These are phyloP conservation scores for Calameuta pallipes DNA, from an alignment of 2,888 invertebrate species.

Conservation along the genomic window DNA sequence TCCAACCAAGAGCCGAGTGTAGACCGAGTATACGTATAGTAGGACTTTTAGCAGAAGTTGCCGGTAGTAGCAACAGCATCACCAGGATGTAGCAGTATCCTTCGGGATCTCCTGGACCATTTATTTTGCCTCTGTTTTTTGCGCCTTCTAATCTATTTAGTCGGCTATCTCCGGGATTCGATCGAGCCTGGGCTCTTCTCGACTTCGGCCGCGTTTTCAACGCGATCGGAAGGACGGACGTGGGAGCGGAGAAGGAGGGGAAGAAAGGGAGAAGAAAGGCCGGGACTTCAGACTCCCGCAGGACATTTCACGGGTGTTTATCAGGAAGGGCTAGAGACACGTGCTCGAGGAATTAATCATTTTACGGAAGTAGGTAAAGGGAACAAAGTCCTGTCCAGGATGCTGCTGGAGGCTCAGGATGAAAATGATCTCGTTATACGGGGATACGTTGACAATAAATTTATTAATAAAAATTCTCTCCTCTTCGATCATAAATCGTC, in stretches of 20 bases:
- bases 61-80: no score
- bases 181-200: background rate
- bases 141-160: slow-evolving; percentile 19
- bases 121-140: slow-evolving; percentile 13
- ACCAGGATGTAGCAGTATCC: background rate
- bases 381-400: background rate
- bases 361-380: background rate
- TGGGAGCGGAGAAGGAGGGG: background rate
- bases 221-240: background rate
- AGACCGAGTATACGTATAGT: no score
- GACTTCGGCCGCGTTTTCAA: background rate
- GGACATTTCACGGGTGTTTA: background rate
- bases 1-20: background rate
- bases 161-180: slow-evolving; percentile 13
- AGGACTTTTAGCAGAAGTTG: no score
- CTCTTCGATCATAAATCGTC: slow-evolving; percentile 17
- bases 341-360: background rate
- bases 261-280: background rate
- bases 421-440: slow-evolving; percentile 10
- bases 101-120: slow-evolving; percentile 12
- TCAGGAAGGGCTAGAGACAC: background rate
- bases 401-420: background rate
- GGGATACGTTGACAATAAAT: slow-evolving; percentile 9
- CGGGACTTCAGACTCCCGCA: background rate
- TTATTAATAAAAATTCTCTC: slow-evolving; percentile 19